A percentile compares a stretch with the other conserved stretches of the same genome.
phyloP scores from a whole-genome alignment of 37 sponge, comb jelly and placozoan genomes.

The Bolinopsis microptera region DNA sequence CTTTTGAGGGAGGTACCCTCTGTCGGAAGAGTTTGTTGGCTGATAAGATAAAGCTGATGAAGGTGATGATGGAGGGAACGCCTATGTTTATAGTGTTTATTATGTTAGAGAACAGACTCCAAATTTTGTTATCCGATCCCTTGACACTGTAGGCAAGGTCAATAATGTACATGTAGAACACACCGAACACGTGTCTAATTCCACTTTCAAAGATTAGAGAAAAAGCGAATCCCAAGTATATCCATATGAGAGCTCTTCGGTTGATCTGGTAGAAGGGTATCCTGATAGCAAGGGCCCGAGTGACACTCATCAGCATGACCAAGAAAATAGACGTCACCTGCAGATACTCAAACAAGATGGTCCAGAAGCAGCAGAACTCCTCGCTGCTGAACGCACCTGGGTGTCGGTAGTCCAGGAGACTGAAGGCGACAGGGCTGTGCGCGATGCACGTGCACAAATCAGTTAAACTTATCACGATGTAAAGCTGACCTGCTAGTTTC shows the following conservation, averaged over 20 bases:
- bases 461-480: slow-evolving; percentile 9
- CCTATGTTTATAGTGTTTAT: not conserved
- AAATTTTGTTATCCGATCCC: not conserved
- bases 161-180: slow-evolving; percentile 40
- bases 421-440: not conserved
- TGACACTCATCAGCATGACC: slow-evolving; percentile 64
- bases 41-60: slow-evolving; percentile 37
- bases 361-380: slow-evolving; percentile 37
- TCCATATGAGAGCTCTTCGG: not conserved
- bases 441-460: slow-evolving; percentile 32
- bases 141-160: slow-evolving; percentile 43
- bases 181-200: slow-evolving; percentile 16
- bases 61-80: slow-evolving; percentile 35
- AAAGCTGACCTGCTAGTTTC: slow-evolving; percentile 11
- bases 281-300: not conserved
- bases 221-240: not conserved
- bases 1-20: not conserved
- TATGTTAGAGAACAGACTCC: not conserved
- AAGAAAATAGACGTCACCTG: slow-evolving; percentile 40
- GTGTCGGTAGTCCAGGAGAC: not conserved
- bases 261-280: slow-evolving; percentile 29
- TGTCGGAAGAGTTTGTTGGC: not conserved
- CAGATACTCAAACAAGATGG: slow-evolving; percentile 30
- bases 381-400: not conserved
- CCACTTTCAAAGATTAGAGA: not conserved